Percentiles rank a stretch among this genome's conserved stretches.
phyloP scores from a whole-genome alignment of 2,797 vertebrate genomes.

The Rhabdomys pumilio region DNA sequence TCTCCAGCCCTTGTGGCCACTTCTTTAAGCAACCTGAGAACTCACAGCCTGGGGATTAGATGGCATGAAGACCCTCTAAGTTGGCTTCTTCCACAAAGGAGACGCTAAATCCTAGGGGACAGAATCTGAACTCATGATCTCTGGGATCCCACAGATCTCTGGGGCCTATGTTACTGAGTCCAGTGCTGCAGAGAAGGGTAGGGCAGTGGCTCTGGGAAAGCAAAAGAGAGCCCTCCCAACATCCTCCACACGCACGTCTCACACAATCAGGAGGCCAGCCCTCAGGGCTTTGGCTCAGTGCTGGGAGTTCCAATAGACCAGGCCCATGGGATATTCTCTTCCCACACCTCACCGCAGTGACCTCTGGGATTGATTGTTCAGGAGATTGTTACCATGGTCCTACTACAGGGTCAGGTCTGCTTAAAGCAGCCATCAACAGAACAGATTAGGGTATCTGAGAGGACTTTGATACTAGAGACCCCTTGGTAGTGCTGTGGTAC shows the following conservation, averaged over 20 bases:
- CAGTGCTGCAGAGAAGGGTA: neutral
- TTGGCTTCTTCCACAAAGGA: too few species aligned
- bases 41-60: neutral
- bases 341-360: neutral
- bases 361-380: neutral
- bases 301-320: neutral
- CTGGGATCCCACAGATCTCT: neutral
- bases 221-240: neutral
- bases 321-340: neutral
- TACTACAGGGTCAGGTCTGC: neutral
- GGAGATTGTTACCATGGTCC: neutral
- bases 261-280: neutral
- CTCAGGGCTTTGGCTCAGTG: neutral
- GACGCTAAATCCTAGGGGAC: neutral
- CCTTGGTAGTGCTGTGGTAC: neutral
- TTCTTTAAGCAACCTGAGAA: neutral
- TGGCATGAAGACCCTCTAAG: neutral
- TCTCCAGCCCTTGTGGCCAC: neutral
- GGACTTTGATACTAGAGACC: neutral
- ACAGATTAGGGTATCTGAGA: neutral
- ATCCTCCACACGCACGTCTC: neutral
- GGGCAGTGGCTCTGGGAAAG: neutral
- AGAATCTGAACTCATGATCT: accelerated
- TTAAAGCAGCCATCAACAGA: neutral
- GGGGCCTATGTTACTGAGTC: neutral